Percentiles rank a stretch among this genome's conserved stretches.
phyloP scores from a whole-genome alignment of 2,113 vertebrate genomes.

The Larimichthys crocea region DNA sequence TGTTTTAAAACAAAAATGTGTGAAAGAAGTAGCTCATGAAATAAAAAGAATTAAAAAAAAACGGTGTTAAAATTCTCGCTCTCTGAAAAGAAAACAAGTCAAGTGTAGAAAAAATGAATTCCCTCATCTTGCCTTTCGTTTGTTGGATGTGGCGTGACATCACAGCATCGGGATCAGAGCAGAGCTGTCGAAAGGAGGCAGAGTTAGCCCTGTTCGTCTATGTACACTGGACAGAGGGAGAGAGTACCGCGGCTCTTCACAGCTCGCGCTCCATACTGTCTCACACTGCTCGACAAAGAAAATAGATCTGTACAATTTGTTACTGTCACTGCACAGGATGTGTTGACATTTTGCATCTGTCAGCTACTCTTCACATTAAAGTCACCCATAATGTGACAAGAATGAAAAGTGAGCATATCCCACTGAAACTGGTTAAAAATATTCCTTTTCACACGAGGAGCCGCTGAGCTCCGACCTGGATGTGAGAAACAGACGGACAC shows the following conservation, averaged over 20 bases:
- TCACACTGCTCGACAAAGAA: conserved; percentile 35
- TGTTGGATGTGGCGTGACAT: conserved; percentile 28
- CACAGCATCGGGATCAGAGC: conserved; percentile 43
- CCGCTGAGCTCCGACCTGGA: background rate
- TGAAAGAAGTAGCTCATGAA: conserved; percentile 10
- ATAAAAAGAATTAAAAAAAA: conserved; percentile 12
- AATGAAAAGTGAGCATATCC: background rate
- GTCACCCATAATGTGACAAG: background rate
- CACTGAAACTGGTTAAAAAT: background rate
- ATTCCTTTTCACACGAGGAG: background rate
- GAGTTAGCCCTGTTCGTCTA: conserved; percentile 38
- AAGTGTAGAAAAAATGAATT: conserved; percentile 36
- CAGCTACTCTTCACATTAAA: conserved; percentile 30
- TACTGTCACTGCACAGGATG: conserved; percentile 25
- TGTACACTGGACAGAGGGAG: conserved; percentile 27
- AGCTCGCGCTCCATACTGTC: background rate
- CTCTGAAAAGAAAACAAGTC: conserved; percentile 35
- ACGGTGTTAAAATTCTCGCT: conserved; percentile 2
- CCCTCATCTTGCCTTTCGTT: conserved; percentile 55
- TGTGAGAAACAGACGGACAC: background rate
- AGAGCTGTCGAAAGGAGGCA: conserved; percentile 34
- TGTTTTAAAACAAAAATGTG: conserved; percentile 39
- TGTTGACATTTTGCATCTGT: conserved; percentile 8
- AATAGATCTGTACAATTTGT: conserved; percentile 67
- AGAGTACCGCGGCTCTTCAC: background rate